Evolutionary conservation across 2,113 vertebrate genomes (phyloP).

Genomic region (Fukomys damarensis): DNA sequence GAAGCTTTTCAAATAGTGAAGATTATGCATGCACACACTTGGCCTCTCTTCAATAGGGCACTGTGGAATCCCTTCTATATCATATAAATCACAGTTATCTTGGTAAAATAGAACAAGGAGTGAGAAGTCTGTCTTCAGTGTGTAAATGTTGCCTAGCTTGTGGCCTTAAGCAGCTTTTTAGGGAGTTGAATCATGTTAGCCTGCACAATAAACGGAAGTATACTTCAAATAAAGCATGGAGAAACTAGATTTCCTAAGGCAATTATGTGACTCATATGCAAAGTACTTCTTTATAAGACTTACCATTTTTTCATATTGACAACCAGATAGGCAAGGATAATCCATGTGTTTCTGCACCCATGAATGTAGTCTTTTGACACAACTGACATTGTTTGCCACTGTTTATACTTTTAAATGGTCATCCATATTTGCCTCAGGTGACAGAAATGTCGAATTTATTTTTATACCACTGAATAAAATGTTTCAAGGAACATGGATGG

Average conservation of each 20-base stretch:
- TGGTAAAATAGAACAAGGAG: not conserved
- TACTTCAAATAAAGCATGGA: not conserved
- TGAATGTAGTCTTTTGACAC: not conserved
- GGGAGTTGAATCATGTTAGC: not conserved
- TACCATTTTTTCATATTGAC: conserved; percentile 21
- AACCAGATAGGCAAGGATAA: not conserved
- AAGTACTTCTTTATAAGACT: conserved; percentile 33
- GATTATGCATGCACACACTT: not conserved
- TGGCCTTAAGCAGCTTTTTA: not conserved
- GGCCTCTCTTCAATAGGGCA: not conserved
- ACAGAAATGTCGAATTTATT: not conserved
- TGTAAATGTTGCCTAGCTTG: not conserved
- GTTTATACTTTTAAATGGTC: not conserved
- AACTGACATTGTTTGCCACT: not conserved
- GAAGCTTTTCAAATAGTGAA: not conserved
- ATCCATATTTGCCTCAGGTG: not conserved
- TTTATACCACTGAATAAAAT: not conserved
- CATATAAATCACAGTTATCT: not conserved
- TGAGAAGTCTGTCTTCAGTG: conserved; percentile 43
- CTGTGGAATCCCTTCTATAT: not conserved
- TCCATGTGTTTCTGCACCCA: not conserved
- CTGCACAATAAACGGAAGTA: not conserved
- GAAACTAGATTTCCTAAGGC: not conserved
- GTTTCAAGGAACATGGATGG: not conserved
- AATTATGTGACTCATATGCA: not conserved